Conservation (phyloP, 2,888 invertebrate species). For the Acleris holmiana region DNA sequence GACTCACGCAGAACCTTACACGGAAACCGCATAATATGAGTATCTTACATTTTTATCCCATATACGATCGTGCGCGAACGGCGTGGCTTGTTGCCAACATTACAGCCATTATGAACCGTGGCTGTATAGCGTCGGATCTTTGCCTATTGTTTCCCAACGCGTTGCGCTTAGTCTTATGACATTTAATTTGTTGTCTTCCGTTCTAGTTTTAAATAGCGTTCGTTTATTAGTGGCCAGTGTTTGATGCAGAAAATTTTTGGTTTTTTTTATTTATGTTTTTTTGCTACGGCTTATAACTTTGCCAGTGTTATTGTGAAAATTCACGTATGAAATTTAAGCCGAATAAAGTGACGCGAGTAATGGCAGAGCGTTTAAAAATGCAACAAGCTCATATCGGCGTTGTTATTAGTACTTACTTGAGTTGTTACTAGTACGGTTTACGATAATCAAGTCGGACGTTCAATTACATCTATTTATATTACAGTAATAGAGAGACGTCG, state of each 20-base stretch:
- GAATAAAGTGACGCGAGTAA: too few relatives aligned
- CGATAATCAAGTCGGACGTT: slow-evolving; percentile 2
- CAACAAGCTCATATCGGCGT: not conserved
- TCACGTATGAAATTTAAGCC: too few relatives aligned
- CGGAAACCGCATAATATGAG: slow-evolving; percentile 53
- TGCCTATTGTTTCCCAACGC: slow-evolving; percentile 55
- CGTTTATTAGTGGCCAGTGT: not conserved
- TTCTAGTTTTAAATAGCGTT: not conserved
- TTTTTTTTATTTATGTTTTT: not conserved
- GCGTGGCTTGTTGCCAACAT: slow-evolving; percentile 60
- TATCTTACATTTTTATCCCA: slow-evolving; percentile 66
- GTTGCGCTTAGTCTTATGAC: not conserved
- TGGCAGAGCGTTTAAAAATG: too few relatives aligned
- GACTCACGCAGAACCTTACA: slow-evolving; percentile 59
- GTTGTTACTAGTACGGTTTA: not conserved
- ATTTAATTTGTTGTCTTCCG: not conserved
- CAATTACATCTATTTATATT: slow-evolving; percentile 6
- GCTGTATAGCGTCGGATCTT: slow-evolving; percentile 42
- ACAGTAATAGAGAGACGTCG: slow-evolving; percentile 6
- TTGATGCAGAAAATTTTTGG: not conserved
- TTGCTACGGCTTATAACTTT: too few relatives aligned
- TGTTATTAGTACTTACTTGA: not conserved
- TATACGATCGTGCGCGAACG: slow-evolving; percentile 64
- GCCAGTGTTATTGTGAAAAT: too few relatives aligned
- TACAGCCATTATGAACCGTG: slow-evolving; percentile 25